Percentiles rank a stretch among this genome's conserved stretches.
These are phyloP conservation scores for Trichopoda pennipes DNA, from an alignment of 2,888 invertebrate genomes.

Conservation along the genomic window DNA sequence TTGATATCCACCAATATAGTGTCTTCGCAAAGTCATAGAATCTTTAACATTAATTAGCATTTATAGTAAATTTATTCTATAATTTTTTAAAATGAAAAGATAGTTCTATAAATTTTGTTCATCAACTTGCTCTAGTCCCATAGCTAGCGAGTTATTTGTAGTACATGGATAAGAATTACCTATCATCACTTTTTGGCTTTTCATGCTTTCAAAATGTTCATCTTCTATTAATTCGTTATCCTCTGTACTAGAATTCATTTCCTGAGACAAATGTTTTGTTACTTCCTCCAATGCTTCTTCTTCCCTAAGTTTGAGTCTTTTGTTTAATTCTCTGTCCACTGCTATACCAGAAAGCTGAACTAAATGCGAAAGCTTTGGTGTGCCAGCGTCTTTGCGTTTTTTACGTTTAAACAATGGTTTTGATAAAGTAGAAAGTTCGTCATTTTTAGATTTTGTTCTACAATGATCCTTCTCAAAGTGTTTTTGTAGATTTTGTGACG, in stretches of 20 bases:
- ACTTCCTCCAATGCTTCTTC: constrained; percentile 70
- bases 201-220: not conserved
- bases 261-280: constrained; percentile 44
- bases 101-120: no score
- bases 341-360: constrained; percentile 74
- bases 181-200: not conserved
- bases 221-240: not conserved
- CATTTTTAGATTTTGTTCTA: not conserved
- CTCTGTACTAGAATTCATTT: constrained; percentile 35
- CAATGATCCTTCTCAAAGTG: constrained; percentile 73
- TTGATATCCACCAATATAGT: no score
- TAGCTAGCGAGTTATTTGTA: no score
- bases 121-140: no score
- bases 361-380: constrained; percentile 73
- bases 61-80: no score
- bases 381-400: constrained; percentile 77
- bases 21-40: no score
- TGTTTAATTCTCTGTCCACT: constrained; percentile 73
- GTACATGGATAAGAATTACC: no score
- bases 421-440: not conserved
- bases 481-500: constrained; percentile 74
- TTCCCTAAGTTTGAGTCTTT: constrained; percentile 72
- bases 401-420: constrained; percentile 67
- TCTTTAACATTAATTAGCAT: no score
- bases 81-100: no score